Evolutionary conservation across 2,888 invertebrate genomes (phyloP), one percentile per base, ranked within the genome.

Genomic region (Acrobasis suavella): DNA sequence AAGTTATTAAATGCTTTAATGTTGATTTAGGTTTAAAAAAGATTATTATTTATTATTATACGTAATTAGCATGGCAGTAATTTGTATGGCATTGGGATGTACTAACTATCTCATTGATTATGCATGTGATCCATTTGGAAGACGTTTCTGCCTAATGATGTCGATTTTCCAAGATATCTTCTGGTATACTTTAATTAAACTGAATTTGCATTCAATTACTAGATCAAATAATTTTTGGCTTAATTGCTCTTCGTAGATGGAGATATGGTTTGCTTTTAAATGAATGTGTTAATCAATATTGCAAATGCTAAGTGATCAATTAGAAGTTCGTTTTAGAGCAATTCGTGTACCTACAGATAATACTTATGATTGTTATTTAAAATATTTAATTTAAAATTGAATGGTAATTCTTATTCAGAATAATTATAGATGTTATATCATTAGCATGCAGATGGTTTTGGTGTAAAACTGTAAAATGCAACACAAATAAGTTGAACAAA

Each of bases 51-150:
- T 32, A 6, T 32, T 32, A 32, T 32, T 8, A 7, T 32, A 32
- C 16, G 16, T 39, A 55, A 56, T 56, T 46, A 42, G 17, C n/a
- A 22, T 17, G 56, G 22, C 22, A 56, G 22, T 56, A 17, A 42
- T 42, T 10, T 56, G 56, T 56, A 39, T 55, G 56, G 56, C 56
- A 56, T 56, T 56, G 56, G 46, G 56, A 56, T 22, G 56, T 56
- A 56, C 56, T 42, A 9, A 22, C 2, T 32, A 32, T 56, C 56
- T 56, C 42, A 56, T 56, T 56, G 42, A 56, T 56, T 56, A 56
- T 56, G 17, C 42, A 56, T 56, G 42, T 42, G 56, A 56, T 56
- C 56, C 42, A 56, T 56, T 56, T 56, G 42, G n/a, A 42, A 22
- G 56, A 17, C 17, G 17, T 56, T 56, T 22, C 14, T 10, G 16